Base-by-base conservation (phyloP, 1,140 invertebrate species). In the Zelostemma sp. region DNA sequence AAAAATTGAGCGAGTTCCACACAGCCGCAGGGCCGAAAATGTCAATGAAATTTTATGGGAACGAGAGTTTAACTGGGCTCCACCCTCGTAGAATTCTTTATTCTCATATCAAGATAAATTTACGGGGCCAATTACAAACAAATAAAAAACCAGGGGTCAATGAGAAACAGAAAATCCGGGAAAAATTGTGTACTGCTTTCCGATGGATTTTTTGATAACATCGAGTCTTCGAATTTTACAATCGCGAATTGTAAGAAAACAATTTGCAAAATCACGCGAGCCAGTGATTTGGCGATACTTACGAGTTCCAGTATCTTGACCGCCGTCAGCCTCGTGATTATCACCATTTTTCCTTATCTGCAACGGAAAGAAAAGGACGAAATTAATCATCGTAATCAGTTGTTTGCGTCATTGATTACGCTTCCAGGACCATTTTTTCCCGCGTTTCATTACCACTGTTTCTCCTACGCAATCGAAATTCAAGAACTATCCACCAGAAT, bases 241-340 rank as follows among this genome's bases (percentile, higher is more conserved):
- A 8, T 28, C 19, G 19, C 15, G 28, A 62, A 53, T 55, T 25
- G 17, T 28, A 15, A 18, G 18, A 43, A 35, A 47, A 62, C 41
- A 31, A 48, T 46, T 43, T 28, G 25, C 3, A 62, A 68, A 60
- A 61, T 50, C 54, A 51, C 43, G 64, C 51, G 8, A 66, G 45
- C 21, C 0, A 11, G 19, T 55, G 33, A 25, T 60, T 55, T 48
- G 1, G 28, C 4, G 2, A 35, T 77, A 85, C 83, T 84, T 79
- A 86, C 85, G 46, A 86, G 64, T 49, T 86, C 83, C 17, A 85
- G n/a, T 14, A 85, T 70, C 67, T 85, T 86, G 48, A 86, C 73
- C 33, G 84, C 68, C 1, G 79, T 65, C 5, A 80, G 59, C 57
- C 78, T 84, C 8, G 81, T 80, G 18, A 86, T 48, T 6, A 65